Evolutionary conservation across 2,797 vertebrate species (phyloP).

Genomic region (Neosalanx taihuensis): DNA sequence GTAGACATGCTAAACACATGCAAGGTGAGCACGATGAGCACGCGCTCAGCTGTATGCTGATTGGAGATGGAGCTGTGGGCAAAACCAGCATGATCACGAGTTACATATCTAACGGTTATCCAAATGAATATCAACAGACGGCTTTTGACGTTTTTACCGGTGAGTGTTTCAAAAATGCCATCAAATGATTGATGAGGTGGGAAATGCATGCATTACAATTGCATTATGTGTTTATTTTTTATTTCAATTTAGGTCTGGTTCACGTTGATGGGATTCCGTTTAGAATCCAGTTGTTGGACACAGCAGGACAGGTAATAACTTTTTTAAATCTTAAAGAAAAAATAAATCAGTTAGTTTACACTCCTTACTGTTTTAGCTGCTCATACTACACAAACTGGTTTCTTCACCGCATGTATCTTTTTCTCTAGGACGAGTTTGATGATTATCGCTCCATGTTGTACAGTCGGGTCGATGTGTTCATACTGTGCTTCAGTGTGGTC

Average conservation of each 20-base stretch:
- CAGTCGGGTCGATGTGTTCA: constrained; percentile 89
- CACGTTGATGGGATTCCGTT: constrained; percentile 87
- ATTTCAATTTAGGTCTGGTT: constrained; percentile 78
- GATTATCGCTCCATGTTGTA: constrained; percentile 88
- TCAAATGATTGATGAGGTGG: too few species aligned
- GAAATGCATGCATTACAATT: not conserved
- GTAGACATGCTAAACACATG: not conserved
- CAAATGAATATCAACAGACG: constrained; percentile 9
- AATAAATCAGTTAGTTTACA: not conserved
- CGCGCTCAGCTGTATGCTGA: not conserved
- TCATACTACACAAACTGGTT: not conserved
- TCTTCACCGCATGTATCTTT: constrained; percentile 6
- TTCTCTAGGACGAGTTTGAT: constrained; percentile 87
- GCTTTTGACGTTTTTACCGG: constrained; percentile 9
- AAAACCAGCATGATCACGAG: constrained; percentile 9
- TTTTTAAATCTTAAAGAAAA: too few species aligned
- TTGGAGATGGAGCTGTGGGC: not conserved
- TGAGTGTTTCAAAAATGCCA: not conserved
- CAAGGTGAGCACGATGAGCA: not conserved
- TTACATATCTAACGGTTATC: constrained; percentile 15
- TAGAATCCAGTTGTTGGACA: constrained; percentile 89
- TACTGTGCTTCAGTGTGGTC: constrained; percentile 94
- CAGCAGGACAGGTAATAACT: constrained; percentile 88
- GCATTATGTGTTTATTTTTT: not conserved
- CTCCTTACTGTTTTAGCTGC: not conserved